Evolutionary conservation across 2,113 vertebrate species (phyloP).

Genomic region (Rhinopomastus cyanomelas): DNA sequence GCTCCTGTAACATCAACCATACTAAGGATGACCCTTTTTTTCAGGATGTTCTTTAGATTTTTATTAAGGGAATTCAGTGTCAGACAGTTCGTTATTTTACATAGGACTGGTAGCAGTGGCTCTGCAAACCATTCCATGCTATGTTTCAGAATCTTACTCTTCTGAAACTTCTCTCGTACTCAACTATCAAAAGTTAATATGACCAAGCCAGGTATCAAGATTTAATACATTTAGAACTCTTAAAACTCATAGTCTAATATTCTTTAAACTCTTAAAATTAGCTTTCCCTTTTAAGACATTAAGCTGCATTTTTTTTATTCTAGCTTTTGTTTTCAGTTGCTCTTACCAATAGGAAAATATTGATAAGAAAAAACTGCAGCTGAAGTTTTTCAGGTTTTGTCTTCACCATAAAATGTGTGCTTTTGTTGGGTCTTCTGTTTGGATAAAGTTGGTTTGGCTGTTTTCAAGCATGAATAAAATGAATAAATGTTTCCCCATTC

Average conservation of each 20-base stretch:
- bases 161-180: neutral
- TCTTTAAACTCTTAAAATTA: neutral
- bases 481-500: constrained; percentile 46
- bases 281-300: neutral
- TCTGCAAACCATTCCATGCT: neutral
- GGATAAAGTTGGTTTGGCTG: constrained; percentile 21
- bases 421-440: neutral
- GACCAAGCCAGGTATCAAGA: neutral
- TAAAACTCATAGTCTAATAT: neutral
- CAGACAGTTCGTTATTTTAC: neutral
- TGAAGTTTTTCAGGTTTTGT: neutral
- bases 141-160: neutral
- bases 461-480: constrained; percentile 43
- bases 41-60: neutral
- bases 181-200: neutral
- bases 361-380: neutral
- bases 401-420: neutral
- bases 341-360: neutral
- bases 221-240: neutral
- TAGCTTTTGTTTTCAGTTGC: neutral
- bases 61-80: neutral
- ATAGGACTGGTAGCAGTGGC: neutral
- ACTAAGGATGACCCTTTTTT: neutral
- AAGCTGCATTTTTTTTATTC: neutral
- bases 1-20: neutral